Evolutionary conservation across 2,797 vertebrate species (phyloP).

Genomic region (Alfaro cultratus): DNA sequence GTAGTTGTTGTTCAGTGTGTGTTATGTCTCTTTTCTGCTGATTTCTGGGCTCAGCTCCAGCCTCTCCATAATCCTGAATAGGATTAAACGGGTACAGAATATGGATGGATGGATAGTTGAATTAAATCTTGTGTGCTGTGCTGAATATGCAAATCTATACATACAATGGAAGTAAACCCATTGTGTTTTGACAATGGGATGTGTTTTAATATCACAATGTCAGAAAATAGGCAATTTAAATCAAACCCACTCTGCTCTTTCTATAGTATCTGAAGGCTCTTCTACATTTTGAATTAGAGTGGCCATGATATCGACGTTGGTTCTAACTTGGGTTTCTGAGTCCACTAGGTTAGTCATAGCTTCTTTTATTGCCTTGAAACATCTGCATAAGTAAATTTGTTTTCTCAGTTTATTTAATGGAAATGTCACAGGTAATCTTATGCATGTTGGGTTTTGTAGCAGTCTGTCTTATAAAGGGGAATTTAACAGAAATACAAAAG

Average conservation of each 20-base stretch:
- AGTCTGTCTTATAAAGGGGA: conserved; percentile 20
- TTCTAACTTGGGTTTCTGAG: not conserved
- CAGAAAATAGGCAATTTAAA: not conserved
- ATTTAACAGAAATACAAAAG: not conserved
- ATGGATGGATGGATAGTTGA: not conserved
- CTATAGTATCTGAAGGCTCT: not conserved
- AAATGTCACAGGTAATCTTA: not conserved
- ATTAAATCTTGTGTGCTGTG: not conserved
- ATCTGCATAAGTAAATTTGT: not conserved
- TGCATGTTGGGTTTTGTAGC: not conserved
- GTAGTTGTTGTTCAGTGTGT: not conserved
- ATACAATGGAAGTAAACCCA: not conserved
- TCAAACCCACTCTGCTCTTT: not conserved
- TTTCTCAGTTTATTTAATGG: conserved; percentile 3
- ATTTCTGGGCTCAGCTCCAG: not conserved
- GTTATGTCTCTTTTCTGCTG: not conserved
- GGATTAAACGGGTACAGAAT: not conserved
- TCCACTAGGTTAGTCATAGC: not conserved
- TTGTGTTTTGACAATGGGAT: not conserved
- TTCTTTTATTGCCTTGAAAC: not conserved
- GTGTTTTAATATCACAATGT: not conserved
- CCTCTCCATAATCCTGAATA: not conserved
- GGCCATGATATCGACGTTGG: not conserved
- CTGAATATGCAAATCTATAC: not conserved
- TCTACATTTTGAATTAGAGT: not conserved